Base-by-base conservation (phyloP, 1,140 invertebrate species). In the Macrobrachium nipponense region DNA sequence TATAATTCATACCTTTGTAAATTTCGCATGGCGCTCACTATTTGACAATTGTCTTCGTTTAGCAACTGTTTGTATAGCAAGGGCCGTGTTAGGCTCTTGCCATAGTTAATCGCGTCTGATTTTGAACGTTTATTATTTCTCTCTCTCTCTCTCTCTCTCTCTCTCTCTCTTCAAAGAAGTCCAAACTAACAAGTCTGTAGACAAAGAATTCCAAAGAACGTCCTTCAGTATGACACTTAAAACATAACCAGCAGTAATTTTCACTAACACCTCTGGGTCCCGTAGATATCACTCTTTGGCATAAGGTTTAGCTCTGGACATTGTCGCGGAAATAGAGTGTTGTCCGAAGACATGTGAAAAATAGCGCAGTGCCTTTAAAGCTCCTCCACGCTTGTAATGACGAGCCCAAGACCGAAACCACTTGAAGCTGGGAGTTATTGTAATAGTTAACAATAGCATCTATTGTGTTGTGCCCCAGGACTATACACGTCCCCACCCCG, bases 401-500 rank as follows among this genome's bases (percentile, higher is more conserved):
- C 70, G 72, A 62, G 70, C 60, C 75, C 70, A 75, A 60, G 81
- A 82, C 81, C 62, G 81, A 82, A 82, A 75, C 70, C 81, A 75
- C 81, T 82, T 82, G 81, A 82, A 75, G 59, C 36, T 62, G 81
- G 17, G 81, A 82, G 81, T 82, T 82, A 82, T 82, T 82, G 81
- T 82, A 76, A 64, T 61, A 82, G 81, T 82, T 82, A 62, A 82
- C 81, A 82, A 82, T 82, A 72, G 80, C 44, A 44, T 58, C 77
- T 79, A 79, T 79, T 79, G 77, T 79, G 77, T 79, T 36, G n/a
- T 58, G 51, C 23, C 60, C 77, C 70, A 51, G 44, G 80, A 36
- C n/a, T 17, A 11, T n/a, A 51, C 23, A 20, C 43, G 62, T 27
- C 62, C 62, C 79, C 36, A 44, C 66, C 78, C 43, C 36, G 59